Conservation (phyloP, 1,140 invertebrate species). For the Anastrepha obliqua region DNA sequence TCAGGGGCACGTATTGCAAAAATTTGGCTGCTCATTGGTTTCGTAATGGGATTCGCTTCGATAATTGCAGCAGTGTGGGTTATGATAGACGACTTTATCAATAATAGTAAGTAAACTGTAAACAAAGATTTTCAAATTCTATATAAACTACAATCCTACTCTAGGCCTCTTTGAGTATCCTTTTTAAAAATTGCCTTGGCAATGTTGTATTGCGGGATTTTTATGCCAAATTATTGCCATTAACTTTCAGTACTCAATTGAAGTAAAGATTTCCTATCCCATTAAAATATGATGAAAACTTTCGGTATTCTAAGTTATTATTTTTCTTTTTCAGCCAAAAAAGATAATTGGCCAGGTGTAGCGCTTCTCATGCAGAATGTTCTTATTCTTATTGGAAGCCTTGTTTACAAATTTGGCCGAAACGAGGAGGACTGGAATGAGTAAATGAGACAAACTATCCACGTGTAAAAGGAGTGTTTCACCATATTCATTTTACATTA, state of each 20-base stretch:
- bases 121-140: background rate
- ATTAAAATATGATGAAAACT: no score
- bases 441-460: conserved; percentile 59
- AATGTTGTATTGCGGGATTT: no score
- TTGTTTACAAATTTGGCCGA: conserved; percentile 96
- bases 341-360: conserved; percentile 87
- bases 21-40: conserved; percentile 97
- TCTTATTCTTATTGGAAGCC: conserved; percentile 93
- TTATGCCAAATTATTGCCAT: no score
- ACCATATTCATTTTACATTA: background rate
- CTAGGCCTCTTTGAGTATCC: no score
- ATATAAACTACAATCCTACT: background rate
- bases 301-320: no score
- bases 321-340: conserved; percentile 62
- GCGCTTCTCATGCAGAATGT: conserved; percentile 96
- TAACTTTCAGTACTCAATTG: no score
- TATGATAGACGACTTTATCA: conserved; percentile 86
- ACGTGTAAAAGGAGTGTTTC: background rate
- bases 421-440: conserved; percentile 90
- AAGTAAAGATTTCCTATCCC: no score
- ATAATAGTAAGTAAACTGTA: conserved; percentile 58
- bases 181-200: no score
- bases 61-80: conserved; percentile 98
- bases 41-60: conserved; percentile 95
- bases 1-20: conserved; percentile 89